Evolutionary conservation across 2,113 vertebrate genomes (phyloP), one percentile per base, ranked within the genome.

Genomic region (Cyanistes caeruleus): DNA sequence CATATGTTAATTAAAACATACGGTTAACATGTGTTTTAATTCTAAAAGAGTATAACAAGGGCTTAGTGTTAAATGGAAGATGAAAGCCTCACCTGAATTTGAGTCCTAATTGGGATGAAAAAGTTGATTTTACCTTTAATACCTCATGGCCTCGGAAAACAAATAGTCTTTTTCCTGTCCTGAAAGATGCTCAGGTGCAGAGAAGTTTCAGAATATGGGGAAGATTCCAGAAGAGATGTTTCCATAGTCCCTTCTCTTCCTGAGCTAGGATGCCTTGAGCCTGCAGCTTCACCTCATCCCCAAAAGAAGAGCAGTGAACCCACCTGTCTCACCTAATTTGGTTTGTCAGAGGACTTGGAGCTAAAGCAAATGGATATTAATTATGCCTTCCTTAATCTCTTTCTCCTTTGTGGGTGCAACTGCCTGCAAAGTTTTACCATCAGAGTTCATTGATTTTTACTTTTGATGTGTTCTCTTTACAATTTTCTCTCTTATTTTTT

Each of bases 281-380:
- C 28, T 63, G 43, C 5, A 22, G 7, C 14, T 87, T 83, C 44
- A 43, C 27, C 15, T 28, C 11, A n/a, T 37, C 7, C 30, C 30
- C n/a, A n/a, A 9, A 48, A 70, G 15, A 80, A 80, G 64, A 10
- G 2, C 27, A 7, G 2, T 43, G 11, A 56, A 30, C 35, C 30
- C 5, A 6, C 6, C 4, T 49, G 3, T 46, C 5, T 64, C 22
- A 59, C 10, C 44, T 58, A 35, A 35, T 0, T 33, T 5, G 28
- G 31, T 16, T 59, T 64, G 27, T 10, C 24, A n/a, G 33, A 59
- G 22, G 16, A 23, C 15, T 82, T 72, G 56, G 31, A 72, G 39
- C 8, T 46, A 83, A 83, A 44, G 16, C 15, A 72, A 72, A 44
- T 20, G 1, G 44, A 35, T 62, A 31, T 44, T 52, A 62, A 72